Conservation (phyloP, 2,797 vertebrate genomes). For the Prionace glauca region DNA sequence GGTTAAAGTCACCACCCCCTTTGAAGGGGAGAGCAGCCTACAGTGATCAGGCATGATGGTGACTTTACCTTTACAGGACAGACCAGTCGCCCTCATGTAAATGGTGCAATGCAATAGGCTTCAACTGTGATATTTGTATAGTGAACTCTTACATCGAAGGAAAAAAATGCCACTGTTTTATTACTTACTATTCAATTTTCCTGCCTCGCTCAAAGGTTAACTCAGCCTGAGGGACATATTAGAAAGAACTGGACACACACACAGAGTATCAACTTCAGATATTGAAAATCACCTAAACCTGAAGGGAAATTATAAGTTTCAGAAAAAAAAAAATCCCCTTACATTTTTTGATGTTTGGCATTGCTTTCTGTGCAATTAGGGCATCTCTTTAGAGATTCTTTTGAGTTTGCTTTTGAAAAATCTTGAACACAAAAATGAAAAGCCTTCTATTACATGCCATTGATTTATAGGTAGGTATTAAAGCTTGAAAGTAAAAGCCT, state of each 20-base stretch:
- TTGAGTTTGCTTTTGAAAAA: neutral
- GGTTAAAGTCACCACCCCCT: too few relatives aligned
- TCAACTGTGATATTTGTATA: neutral
- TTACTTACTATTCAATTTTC: neutral
- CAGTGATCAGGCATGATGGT: too few relatives aligned
- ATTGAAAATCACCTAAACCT: neutral
- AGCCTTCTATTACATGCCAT: neutral
- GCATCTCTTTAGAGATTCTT: neutral
- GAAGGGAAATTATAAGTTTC: neutral
- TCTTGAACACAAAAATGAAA: constrained; percentile 8
- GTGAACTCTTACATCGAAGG: neutral
- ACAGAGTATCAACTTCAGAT: neutral
- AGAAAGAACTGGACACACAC: neutral
- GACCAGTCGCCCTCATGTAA: neutral
- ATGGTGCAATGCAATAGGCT: neutral
- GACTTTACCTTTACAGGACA: neutral
- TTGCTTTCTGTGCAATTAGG: neutral
- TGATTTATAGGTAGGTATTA: constrained; percentile 12
- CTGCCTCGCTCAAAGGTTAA: neutral
- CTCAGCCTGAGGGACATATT: neutral
- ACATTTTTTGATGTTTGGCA: neutral
- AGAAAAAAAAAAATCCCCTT: neutral
- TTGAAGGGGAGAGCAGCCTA: too few relatives aligned
- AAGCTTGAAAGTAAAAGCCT: constrained; percentile 68
- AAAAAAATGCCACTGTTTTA: neutral